Base-by-base conservation (phyloP, 2,888 invertebrate genomes). In the Ornithoptera priamus region DNA sequence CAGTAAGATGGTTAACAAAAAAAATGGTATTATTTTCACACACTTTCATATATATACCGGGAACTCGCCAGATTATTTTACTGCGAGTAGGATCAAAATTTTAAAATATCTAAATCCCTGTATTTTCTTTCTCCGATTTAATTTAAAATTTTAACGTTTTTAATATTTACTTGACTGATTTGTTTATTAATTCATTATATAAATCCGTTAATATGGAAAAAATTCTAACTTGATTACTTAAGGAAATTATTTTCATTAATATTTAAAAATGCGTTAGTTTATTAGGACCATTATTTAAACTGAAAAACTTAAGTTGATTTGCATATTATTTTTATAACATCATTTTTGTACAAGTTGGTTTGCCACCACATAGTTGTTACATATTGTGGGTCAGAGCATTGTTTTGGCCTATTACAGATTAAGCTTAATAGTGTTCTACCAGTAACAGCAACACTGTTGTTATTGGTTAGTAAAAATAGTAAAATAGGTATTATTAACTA, bases 401-500 rank as follows among this genome's bases (percentile, higher is more conserved):
- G 70, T 70, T 72, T 72, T 72, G 76, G 78, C 78, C 78, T 78
- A 76, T 75, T 72, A 73, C 73, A 72, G 73, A 74, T 74, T 74
- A 72, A 73, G 74, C 74, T 75, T 74, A 74, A 75, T 76, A 76
- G 77, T 74, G 71, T 75, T 77, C 71, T 77, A 72, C 71, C 72
- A 73, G 72, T 75, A 75, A 75, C 73, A 67, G 72, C 71, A 72
- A 74, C 77, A 76, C 81, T 84, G 84, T 24, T 79, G 78, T 79
- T 76, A 78, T 82, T 82, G 80, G 77, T 79, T 78, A 81, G 67
- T 74, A 80, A 83, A 79, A 78, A 84, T 89, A 88, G 89, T 87
- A 86, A 89, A 87, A 87, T 88, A 86, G 86, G 87, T 89, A 87
- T 85, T 86, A 88, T 88, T 82, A 81, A 87, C 92, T 92, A 92